These are phyloP conservation scores for Cyprinus carpio DNA, from an alignment of 2,113 vertebrate genomes.

Conservation along the genomic window DNA sequence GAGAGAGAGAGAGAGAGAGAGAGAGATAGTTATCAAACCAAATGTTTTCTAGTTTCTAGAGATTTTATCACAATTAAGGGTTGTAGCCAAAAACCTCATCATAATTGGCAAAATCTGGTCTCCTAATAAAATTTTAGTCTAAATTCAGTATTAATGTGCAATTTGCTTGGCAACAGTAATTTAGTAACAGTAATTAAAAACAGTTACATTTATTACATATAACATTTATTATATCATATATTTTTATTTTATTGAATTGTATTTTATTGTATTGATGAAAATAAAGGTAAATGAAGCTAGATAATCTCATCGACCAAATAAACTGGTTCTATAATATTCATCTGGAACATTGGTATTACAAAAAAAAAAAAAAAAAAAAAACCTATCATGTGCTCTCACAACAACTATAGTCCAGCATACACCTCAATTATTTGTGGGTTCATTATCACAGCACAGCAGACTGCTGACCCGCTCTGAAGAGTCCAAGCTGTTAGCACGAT, in stretches of 20 bases:
- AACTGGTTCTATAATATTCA: background rate
- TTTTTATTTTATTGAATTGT: background rate
- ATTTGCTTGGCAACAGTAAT: background rate
- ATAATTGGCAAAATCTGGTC: background rate
- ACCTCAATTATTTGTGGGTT: background rate
- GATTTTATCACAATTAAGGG: background rate
- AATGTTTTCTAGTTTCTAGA: background rate
- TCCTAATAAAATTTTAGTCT: background rate
- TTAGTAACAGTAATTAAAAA: no score
- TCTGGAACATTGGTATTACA: background rate
- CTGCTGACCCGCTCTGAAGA: constrained; percentile 11
- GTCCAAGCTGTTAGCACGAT: constrained; percentile 5
- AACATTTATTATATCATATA: background rate
- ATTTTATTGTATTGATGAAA: background rate
- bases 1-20: constrained; percentile 19
- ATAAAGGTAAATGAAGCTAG: background rate
- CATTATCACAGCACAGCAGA: constrained; percentile 4
- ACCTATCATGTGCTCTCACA: background rate
- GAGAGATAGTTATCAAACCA: background rate
- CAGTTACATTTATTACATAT: background rate
- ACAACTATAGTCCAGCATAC: constrained; percentile 30
- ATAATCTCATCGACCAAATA: background rate
- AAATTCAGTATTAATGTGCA: no score
- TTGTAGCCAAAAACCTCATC: background rate
- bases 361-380: no score